Evolutionary conservation across 1,140 invertebrate genomes (phyloP).

Genomic region (Augochlora pura): DNA sequence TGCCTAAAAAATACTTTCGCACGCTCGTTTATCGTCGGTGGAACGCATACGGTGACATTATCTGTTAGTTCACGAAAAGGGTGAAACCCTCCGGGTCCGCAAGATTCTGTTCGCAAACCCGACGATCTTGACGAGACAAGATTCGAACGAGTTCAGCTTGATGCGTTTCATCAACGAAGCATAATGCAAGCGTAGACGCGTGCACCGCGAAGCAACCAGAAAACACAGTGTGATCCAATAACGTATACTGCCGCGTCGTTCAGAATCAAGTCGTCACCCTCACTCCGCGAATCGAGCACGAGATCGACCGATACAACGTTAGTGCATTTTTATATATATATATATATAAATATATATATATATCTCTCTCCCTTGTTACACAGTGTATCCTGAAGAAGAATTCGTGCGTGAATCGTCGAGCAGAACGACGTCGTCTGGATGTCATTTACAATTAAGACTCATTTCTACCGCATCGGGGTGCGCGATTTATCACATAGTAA

Average conservation of each 20-base stretch:
- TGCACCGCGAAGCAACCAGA: neutral
- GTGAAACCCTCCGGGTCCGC: no score
- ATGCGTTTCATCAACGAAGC: no score
- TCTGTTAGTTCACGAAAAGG: no score
- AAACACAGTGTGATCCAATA: no score
- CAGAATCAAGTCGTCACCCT: neutral
- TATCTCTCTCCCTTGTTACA: constrained; percentile 49
- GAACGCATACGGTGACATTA: no score
- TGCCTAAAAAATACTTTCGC: constrained; percentile 24
- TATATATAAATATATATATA: no score
- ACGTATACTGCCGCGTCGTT: neutral
- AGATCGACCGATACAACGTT: neutral
- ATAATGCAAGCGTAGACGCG: neutral
- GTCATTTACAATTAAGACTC: constrained; percentile 32
- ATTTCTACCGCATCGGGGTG: constrained; percentile 14
- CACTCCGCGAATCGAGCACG: constrained; percentile 3
- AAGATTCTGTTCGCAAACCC: no score
- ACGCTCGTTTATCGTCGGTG: neutral
- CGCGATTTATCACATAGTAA: constrained; percentile 33
- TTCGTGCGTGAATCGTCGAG: neutral
- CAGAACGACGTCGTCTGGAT: neutral
- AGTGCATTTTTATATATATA: constrained; percentile 61
- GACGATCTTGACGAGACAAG: no score
- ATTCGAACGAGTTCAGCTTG: no score
- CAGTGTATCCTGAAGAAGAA: constrained; percentile 14